A percentile compares a stretch with the other conserved stretches of the same genome.
Conservation (phyloP, 2,797 vertebrate genomes). For the Gymnoscopelus braueri region DNA sequence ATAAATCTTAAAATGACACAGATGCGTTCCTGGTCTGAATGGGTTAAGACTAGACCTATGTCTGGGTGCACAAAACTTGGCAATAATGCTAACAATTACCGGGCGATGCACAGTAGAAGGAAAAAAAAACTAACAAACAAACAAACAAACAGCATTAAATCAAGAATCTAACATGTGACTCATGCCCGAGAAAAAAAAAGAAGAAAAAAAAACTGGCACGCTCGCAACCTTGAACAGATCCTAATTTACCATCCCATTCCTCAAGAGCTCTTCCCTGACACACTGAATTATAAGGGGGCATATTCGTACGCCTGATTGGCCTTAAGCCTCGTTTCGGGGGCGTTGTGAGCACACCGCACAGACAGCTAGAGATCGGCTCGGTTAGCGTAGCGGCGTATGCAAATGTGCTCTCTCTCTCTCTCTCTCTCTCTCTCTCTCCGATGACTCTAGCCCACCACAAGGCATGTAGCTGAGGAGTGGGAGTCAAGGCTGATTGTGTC, state of each 20-base stretch:
- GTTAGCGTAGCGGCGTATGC: constrained; percentile 76
- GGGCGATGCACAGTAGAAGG: constrained; percentile 43
- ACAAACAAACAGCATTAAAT: constrained; percentile 69
- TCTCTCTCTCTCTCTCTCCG: constrained; percentile 59
- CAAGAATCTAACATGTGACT: constrained; percentile 73
- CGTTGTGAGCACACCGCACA: constrained; percentile 77
- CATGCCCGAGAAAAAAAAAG: constrained; percentile 64
- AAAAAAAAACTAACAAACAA: not conserved
- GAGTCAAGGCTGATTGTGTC: constrained; percentile 80
- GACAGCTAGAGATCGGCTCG: constrained; percentile 70
- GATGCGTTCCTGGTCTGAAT: too few relatives aligned
- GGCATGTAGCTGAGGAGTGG: constrained; percentile 79
- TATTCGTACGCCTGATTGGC: constrained; percentile 77
- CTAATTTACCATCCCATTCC: constrained; percentile 80
- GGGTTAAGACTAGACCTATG: constrained; percentile 3
- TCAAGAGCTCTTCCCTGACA: constrained; percentile 82
- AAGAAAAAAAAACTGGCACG: constrained; percentile 64
- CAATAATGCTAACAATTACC: constrained; percentile 62
- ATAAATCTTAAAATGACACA: too few relatives aligned
- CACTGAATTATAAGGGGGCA: constrained; percentile 80
- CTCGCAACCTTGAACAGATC: constrained; percentile 76
- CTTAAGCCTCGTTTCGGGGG: constrained; percentile 78
- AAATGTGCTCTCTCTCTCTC: constrained; percentile 53
- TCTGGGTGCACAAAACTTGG: constrained; percentile 41
- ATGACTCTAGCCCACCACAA: constrained; percentile 81